These are phyloP conservation scores for Parauchenoglanis punctatus DNA, from an alignment of 2,797 vertebrate genomes.

Conservation along the genomic window DNA sequence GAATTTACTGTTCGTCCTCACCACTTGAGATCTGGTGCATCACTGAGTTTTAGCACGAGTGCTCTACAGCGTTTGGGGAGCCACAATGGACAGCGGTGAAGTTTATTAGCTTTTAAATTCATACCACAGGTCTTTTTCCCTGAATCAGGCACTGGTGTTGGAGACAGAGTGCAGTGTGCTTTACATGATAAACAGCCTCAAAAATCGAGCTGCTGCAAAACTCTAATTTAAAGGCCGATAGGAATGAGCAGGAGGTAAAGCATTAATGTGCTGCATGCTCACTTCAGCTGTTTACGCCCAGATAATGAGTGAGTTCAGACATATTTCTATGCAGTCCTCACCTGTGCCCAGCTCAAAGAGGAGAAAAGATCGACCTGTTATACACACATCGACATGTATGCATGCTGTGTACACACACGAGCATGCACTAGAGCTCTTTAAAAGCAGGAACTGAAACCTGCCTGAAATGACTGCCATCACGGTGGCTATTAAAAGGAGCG, in stretches of 20 bases:
- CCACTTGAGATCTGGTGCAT: conserved; percentile 47
- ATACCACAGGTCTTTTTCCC: conserved; percentile 38
- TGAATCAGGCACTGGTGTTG: conserved; percentile 32
- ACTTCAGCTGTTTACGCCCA: conserved; percentile 34
- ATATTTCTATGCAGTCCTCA: conserved; percentile 23
- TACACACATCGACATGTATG: conserved; percentile 12
- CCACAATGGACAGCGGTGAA: conserved; percentile 31
- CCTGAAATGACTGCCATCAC: conserved; percentile 65
- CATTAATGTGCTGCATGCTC: conserved; percentile 41
- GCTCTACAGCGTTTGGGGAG: conserved; percentile 27
- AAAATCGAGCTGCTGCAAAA: conserved; percentile 50
- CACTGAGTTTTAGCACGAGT: conserved; percentile 33
- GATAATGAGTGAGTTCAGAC: conserved; percentile 49
- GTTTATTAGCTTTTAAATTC: conserved; percentile 56
- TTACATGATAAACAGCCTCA: conserved; percentile 54
- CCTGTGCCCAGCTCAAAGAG: conserved; percentile 24
- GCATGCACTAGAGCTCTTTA: conserved; percentile 41
- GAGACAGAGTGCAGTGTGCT: conserved; percentile 48
- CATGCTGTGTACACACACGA: conserved; percentile 24
- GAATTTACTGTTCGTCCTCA: conserved; percentile 32
- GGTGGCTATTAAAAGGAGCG: conserved; percentile 75
- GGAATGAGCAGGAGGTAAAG: conserved; percentile 40
- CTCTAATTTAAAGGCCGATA: conserved; percentile 52
- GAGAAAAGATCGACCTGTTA: conserved; percentile 29
- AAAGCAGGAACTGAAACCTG: conserved; percentile 72